Base-by-base conservation (phyloP, 2,797 vertebrate species). In the Glossophaga mutica region DNA sequence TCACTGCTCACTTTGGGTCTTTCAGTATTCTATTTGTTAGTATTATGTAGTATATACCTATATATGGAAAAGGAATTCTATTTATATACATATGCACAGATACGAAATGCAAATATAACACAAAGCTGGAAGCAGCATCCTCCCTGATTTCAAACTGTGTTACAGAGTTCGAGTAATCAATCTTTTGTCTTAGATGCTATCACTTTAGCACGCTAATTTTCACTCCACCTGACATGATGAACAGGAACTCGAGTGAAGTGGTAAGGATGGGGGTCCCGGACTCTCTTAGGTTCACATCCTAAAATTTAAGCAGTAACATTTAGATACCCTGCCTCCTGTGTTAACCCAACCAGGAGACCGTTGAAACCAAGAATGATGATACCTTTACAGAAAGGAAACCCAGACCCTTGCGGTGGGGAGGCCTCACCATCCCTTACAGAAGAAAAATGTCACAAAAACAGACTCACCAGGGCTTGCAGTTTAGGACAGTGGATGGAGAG, bases 401-500 rank as follows among this genome's bases (percentile, higher is more conserved):
- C 73, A 5, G 62, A 12, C 3, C 50, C 62, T 7, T 65, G 15
- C 42, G 6, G 46, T 9, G 2, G 15, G 34, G 22, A 39, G 37
- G 68, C 11, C 22, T 65, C 24, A 39, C 71, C 48, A 39, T 15
- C 44, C 39, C 46, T 18, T n/a, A 34, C 37, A 29, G 73, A 6
- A 15, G 48, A 73, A 24, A 18, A 24, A 46, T 12, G 42, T 32
- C 50, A 42, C 52, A 24, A 6, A 12, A 12, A 70, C 81, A 62
- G 90, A 98, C 98, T 99, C 98, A 99, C 99, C 99, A 99, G 96
- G 48, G 99, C 99, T 97, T 99, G 99, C 78, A 99, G 98, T 79
- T 98, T 98, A 62, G 99, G 99, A 97, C 99, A 99, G 98, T 99
- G 99, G 97, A 99, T 99, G 84, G 99, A 99, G 94, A 99, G 99